Evolutionary conservation across 2,113 vertebrate genomes (phyloP), one percentile per base, ranked within the genome.

Genomic region (Platycercus adscitus): DNA sequence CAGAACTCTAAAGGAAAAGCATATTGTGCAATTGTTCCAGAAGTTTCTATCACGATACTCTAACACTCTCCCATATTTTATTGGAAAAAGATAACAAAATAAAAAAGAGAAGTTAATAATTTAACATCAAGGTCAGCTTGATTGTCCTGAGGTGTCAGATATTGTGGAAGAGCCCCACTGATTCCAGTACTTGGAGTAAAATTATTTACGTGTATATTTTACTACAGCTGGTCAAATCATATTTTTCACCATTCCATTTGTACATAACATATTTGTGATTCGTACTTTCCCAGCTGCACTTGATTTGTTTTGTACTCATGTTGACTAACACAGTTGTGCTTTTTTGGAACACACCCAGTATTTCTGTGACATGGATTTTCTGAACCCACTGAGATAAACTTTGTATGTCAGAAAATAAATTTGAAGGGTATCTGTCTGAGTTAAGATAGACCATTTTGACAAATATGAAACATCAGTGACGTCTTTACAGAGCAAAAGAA

Each of bases 261-360:
- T 9, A 75, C 4, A 28, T 2, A 21, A 3, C 0, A 0, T 39
- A 49, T 47, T 78, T 79, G 13, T 39, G 31, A 46, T 53, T 28
- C 1, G 0, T 44, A 28, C 63, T 87, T 75, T 60, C 37, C 10
- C 17, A 75, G 12, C 5, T 24, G 5, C 26, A 20, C 46, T 63
- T 9, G 29, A 3, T 16, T 64, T 71, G 3, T 33, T 86, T 81
- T 73, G 13, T 39, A 18, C 18, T 89, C 7, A 19, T 0, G 0
- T 4, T 84, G 29, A 46, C 63, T 24, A 43, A 24, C 5, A 37
- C 11, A 13, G 13, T 11, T 50, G 6, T 25, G 4, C 13, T 64
- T 91, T 1, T 23, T 35, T 84, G 28, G n/a, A 24, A 49, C 21
- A 53, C 5, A 69, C 3, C 4, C 11, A 8, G 33, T 5, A 66